Evolutionary conservation across 2,113 vertebrate species (phyloP), one percentile per base, ranked within the genome.

Genomic region (Morone chrysops): DNA sequence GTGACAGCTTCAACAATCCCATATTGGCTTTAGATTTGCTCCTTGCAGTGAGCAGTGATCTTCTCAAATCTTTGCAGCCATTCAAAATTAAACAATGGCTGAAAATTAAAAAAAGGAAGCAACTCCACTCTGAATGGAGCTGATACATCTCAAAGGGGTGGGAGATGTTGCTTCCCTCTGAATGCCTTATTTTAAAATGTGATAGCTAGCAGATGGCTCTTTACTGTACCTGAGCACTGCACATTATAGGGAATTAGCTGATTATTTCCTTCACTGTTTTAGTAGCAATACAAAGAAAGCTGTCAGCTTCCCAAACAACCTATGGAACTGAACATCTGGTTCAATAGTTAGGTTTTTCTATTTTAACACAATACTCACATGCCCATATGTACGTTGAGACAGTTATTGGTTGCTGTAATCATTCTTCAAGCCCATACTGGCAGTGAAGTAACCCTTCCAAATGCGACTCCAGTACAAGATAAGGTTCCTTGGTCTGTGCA

Each of bases 191-290:
- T 69, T 89, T 11, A 40, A 84, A 74, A 54, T 59, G 43, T 81
- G 75, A 62, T 13, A 16, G 22, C n/a, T 10, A 63, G 43, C 78
- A 84, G 75, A 76, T 80, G 69, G 51, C 4, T 56, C 36, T 80
- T 82, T 36, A 60, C 73, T 59, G 36, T 67, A 63, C n/a, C 4
- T 45, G 45, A 78, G 41, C 45, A 20, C 38, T 36, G 41, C 66
- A 40, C 56, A 73, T 77, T 78, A 66, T 2, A 60, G 59, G 41
- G 62, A 48, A 54, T 85, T 51, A 85, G 57, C 43, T 40, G 31
- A 48, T 9, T 36, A 13, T 71, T 57, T 50, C 6, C 45, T 51
- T 50, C n/a, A 72, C 60, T 22, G 8, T 36, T 50, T 72, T 57
- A 12, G 67, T 4, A 17, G 13, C 18, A 25, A 18, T 47, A 60